phyloP scores from a whole-genome alignment of 2,888 invertebrate genomes.

The Eucriotettix oculatus region DNA sequence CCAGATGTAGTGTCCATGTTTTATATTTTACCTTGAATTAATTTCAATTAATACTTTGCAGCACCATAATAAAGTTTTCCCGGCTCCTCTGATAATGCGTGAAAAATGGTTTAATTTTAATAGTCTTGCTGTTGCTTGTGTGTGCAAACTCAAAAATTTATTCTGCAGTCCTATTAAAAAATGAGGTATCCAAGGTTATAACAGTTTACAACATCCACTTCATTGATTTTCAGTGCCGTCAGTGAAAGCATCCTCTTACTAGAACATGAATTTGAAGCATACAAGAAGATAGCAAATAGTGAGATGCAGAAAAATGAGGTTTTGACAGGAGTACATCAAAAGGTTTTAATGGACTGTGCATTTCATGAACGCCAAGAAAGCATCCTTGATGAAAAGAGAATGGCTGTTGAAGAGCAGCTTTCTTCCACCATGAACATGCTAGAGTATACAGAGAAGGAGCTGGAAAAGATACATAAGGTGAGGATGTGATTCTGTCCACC shows the following conservation, averaged over 20 bases:
- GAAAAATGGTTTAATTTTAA: too few species aligned
- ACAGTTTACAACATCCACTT: too few species aligned
- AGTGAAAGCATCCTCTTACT: conserved; percentile 36
- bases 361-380: conserved; percentile 22
- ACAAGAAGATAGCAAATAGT: conserved; percentile 44
- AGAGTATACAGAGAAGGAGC: conserved; percentile 7
- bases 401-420: background rate
- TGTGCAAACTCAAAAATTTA: too few species aligned
- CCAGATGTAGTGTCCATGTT: too few species aligned
- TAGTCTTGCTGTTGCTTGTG: too few species aligned
- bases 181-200: too few species aligned
- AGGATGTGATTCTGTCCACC: conserved; percentile 32
- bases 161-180: too few species aligned
- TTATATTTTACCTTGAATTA: too few species aligned
- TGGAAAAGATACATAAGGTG: conserved; percentile 19
- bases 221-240: too few species aligned
- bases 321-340: conserved; percentile 37
- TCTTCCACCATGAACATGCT: conserved; percentile 1
- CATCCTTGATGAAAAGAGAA: conserved; percentile 31
- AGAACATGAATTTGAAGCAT: conserved; percentile 41
- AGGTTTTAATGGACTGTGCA: background rate
- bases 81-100: too few species aligned
- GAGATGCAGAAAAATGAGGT: conserved; percentile 52
- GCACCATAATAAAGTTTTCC: too few species aligned
- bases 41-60: too few species aligned